Evolutionary conservation across 2,888 invertebrate genomes (phyloP).

Genomic region (Rapana venosa): DNA sequence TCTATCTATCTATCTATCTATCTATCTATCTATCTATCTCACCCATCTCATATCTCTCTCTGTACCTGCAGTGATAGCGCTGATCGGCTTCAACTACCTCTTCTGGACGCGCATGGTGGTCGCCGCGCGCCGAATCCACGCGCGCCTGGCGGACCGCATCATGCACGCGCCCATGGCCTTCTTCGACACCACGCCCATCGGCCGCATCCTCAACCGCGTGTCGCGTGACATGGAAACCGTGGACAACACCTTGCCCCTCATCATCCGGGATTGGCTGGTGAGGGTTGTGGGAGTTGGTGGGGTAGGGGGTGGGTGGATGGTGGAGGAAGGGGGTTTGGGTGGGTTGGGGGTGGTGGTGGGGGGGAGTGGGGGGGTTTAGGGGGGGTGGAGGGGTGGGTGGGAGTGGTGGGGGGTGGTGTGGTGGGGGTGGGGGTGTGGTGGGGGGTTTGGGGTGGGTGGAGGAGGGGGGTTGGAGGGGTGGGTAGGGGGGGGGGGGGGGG

Average conservation of each 20-base stretch:
- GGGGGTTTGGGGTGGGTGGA: too few relatives aligned
- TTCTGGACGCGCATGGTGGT: conserved; percentile 41
- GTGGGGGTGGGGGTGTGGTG: too few relatives aligned
- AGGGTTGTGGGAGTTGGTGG: conserved; percentile 15
- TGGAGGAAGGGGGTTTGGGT: not conserved
- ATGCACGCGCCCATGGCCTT: conserved; percentile 74
- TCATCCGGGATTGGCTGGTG: conserved; percentile 47
- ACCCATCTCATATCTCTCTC: too few relatives aligned
- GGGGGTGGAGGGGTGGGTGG: not conserved
- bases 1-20: too few relatives aligned
- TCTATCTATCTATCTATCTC: too few relatives aligned
- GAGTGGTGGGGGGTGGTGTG: too few relatives aligned
- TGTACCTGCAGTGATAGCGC: not conserved
- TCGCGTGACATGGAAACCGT: conserved; percentile 53
- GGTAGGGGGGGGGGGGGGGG: too few relatives aligned
- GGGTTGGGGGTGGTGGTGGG: not conserved
- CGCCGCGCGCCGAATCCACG: conserved; percentile 67
- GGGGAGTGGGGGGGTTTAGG: not conserved
- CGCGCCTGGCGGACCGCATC: conserved; percentile 62
- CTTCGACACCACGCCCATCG: conserved; percentile 77
- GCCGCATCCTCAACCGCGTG: conserved; percentile 68
- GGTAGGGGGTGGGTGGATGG: not conserved
- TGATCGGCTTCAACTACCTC: conserved; percentile 59
- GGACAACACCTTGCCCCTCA: conserved; percentile 49
- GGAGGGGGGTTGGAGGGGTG: too few relatives aligned